Percentiles rank a stretch among this genome's conserved stretches.
Conservation (phyloP, 2,113 vertebrate species). For the Telmatochromis sp. region DNA sequence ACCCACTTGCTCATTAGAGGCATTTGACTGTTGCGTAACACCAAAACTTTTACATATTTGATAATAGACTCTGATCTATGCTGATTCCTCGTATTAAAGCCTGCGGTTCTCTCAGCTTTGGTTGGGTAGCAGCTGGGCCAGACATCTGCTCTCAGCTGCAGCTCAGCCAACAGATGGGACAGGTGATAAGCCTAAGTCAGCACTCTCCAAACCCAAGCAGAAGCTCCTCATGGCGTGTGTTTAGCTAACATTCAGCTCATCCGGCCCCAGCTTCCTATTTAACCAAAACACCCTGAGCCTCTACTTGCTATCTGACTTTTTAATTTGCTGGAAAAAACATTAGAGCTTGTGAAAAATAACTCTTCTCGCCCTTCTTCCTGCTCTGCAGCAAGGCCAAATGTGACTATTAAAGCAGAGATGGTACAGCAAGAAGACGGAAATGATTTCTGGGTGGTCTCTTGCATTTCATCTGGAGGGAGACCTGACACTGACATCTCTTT, state of each 20-base stretch:
- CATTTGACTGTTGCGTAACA: not conserved
- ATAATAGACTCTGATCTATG: slow-evolving; percentile 36
- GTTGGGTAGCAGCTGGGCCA: slow-evolving; percentile 46
- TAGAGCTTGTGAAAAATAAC: slow-evolving; percentile 17
- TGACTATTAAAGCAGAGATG: slow-evolving; percentile 53
- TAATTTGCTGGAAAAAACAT: slow-evolving; percentile 50
- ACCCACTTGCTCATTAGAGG: slow-evolving; percentile 8
- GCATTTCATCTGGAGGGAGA: slow-evolving; percentile 60
- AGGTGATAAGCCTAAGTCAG: slow-evolving; percentile 59
- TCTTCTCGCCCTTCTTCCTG: slow-evolving; percentile 35
- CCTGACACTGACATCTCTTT: slow-evolving; percentile 58
- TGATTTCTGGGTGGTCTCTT: slow-evolving; percentile 59
- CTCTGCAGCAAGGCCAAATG: slow-evolving; percentile 51
- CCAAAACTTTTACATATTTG: slow-evolving; percentile 20
- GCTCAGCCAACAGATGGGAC: slow-evolving; percentile 57
- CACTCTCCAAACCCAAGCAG: slow-evolving; percentile 33
- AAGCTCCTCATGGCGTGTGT: slow-evolving; percentile 23
- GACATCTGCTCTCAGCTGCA: slow-evolving; percentile 61
- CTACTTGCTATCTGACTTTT: slow-evolving; percentile 37
- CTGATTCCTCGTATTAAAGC: slow-evolving; percentile 14
- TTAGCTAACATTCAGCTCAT: slow-evolving; percentile 36
- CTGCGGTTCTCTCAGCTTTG: slow-evolving; percentile 10
- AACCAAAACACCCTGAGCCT: slow-evolving; percentile 32
- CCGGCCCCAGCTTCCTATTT: slow-evolving; percentile 35
- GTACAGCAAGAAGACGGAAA: slow-evolving; percentile 28